phyloP scores from a whole-genome alignment of 2,888 invertebrate genomes.

The Dioctria rufipes region DNA sequence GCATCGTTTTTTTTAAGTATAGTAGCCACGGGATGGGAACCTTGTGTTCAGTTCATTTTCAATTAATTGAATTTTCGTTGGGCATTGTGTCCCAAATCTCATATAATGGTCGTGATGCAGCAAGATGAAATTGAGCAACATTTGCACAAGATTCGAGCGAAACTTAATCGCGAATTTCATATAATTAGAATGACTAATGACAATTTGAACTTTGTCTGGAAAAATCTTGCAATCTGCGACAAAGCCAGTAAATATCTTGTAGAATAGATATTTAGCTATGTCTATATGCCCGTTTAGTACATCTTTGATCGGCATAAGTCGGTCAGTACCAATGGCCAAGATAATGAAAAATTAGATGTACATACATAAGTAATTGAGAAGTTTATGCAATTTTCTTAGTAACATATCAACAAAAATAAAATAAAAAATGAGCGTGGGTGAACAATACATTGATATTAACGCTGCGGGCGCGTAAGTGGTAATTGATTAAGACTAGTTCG shows the following conservation, averaged over 20 bases:
- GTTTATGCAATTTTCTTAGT: slow-evolving; percentile 12
- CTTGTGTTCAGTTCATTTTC: slow-evolving; percentile 30
- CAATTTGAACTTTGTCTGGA: slow-evolving; percentile 24
- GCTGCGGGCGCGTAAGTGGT: too few species aligned
- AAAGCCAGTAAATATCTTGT: background rate
- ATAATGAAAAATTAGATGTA: slow-evolving; percentile 21
- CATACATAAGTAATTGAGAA: background rate
- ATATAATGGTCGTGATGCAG: slow-evolving; percentile 27
- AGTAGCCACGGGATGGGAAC: slow-evolving; percentile 35
- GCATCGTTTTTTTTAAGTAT: background rate
- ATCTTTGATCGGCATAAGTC: background rate
- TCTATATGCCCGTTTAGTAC: slow-evolving; percentile 2
- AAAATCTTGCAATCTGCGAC: background rate
- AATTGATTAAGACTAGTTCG: too few species aligned
- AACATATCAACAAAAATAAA: background rate
- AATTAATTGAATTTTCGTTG: slow-evolving; percentile 38
- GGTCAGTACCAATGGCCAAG: background rate
- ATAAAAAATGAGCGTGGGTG: background rate
- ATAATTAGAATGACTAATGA: slow-evolving; percentile 49
- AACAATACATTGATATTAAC: background rate
- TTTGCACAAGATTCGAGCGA: background rate
- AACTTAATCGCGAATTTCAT: slow-evolving; percentile 23
- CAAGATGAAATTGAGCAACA: slow-evolving; percentile 16
- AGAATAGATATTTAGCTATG: background rate
- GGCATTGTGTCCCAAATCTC: slow-evolving; percentile 34